Evolutionary conservation across 1,140 invertebrate species (phyloP).

Genomic region (Drosophila nannoptera): DNA sequence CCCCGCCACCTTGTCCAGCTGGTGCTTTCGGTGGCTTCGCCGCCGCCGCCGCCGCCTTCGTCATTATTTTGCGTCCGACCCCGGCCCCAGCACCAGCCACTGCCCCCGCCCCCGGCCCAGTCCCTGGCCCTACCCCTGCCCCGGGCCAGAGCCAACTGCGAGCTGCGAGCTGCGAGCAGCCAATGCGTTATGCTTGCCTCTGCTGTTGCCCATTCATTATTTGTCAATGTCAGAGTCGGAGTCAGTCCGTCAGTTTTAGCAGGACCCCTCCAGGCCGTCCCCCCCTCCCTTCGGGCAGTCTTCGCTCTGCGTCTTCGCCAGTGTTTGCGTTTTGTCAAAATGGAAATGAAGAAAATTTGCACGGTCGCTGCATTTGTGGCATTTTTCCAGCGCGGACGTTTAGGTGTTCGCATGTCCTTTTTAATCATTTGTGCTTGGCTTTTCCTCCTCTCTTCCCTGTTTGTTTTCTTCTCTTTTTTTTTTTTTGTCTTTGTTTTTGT

Average conservation of each 20-base stretch:
- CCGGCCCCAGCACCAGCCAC: not conserved
- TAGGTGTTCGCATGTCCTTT: slow-evolving; percentile 77
- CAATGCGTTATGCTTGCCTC: slow-evolving; percentile 46
- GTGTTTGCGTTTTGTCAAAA: slow-evolving; percentile 77
- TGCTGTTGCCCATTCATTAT: slow-evolving; percentile 68
- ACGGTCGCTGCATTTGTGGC: slow-evolving; percentile 75
- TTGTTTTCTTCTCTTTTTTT: slow-evolving; percentile 16
- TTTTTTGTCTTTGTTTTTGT: too few relatives aligned
- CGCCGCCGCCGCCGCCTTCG: too few relatives aligned
- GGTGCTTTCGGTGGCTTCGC: not conserved
- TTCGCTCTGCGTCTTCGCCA: slow-evolving; percentile 19
- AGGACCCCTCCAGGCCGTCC: too few relatives aligned
- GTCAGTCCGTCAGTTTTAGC: slow-evolving; percentile 68
- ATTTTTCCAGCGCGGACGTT: slow-evolving; percentile 72
- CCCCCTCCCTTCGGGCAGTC: not conserved
- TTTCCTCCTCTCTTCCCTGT: slow-evolving; percentile 7
- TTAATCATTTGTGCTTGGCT: slow-evolving; percentile 68
- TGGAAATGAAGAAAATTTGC: slow-evolving; percentile 77
- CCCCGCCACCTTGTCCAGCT: not conserved
- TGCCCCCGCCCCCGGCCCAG: slow-evolving; percentile 10
- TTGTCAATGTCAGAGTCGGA: slow-evolving; percentile 74
- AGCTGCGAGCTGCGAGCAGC: slow-evolving; percentile 1
- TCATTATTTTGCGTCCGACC: too few relatives aligned
- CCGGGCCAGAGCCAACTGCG: not conserved
- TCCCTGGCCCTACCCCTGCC: slow-evolving; percentile 1